phyloP scores from a whole-genome alignment of 2,888 invertebrate genomes.

The Hirtodrosophila histrioides region DNA sequence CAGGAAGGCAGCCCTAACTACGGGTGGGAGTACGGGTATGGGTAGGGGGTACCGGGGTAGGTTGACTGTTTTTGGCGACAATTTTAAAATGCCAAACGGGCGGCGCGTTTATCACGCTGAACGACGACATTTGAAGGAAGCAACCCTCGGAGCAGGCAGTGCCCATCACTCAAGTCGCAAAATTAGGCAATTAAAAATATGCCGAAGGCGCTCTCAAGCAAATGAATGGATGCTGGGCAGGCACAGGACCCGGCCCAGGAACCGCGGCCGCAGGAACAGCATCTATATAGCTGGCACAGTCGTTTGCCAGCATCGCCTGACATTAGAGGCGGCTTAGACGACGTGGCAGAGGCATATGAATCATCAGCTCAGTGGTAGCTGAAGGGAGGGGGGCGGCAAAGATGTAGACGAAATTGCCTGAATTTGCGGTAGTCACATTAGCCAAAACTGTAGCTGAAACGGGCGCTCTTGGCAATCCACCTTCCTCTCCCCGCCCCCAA shows the following conservation, averaged over 20 bases:
- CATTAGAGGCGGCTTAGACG: slow-evolving; percentile 60
- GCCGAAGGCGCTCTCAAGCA: slow-evolving; percentile 80
- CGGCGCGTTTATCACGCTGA: slow-evolving; percentile 81
- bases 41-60: slow-evolving; percentile 31
- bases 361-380: slow-evolving; percentile 67
- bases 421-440: slow-evolving; percentile 59
- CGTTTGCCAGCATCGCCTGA: slow-evolving; percentile 33
- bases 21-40: slow-evolving; percentile 11
- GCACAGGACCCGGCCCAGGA: slow-evolving; percentile 11
- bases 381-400: slow-evolving; percentile 16
- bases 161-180: slow-evolving; percentile 83
- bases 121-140: slow-evolving; percentile 65
- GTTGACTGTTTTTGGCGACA: slow-evolving; percentile 73
- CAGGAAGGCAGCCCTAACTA: slow-evolving; percentile 17
- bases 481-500: slow-evolving; percentile 4
- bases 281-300: slow-evolving; percentile 1
- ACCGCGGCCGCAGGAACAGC: background rate
- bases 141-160: slow-evolving; percentile 65
- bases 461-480: background rate
- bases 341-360: slow-evolving; percentile 60
- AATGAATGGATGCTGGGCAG: slow-evolving; percentile 60
- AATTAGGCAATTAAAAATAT: slow-evolving; percentile 85
- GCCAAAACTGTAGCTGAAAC: slow-evolving; percentile 24
- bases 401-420: slow-evolving; percentile 57
- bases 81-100: slow-evolving; percentile 78